These are phyloP conservation scores for Steinernema carpocapsae DNA, from an alignment of 2,888 invertebrate genomes.

Conservation along the genomic window DNA sequence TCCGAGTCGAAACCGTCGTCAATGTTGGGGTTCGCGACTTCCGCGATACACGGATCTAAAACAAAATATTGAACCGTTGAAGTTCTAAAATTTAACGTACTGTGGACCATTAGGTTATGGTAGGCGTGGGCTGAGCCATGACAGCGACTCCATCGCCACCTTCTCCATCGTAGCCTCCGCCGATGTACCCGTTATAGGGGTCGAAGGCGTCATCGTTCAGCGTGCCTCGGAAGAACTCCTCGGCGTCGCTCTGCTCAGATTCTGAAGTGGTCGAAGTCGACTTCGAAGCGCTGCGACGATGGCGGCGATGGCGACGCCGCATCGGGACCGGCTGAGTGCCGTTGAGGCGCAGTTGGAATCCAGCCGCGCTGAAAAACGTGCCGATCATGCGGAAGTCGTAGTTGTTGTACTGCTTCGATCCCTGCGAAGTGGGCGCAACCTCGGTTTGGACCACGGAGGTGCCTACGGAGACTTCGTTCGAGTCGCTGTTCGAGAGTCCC, in stretches of 20 bases:
- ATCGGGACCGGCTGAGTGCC: slow-evolving; percentile 3
- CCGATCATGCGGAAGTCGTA: background rate
- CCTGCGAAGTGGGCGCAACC: background rate
- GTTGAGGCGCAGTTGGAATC: background rate
- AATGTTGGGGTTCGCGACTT: slow-evolving; percentile 9
- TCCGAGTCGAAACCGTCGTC: slow-evolving; percentile 21
- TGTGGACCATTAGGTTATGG: slow-evolving; percentile 9
- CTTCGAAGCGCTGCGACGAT: background rate
- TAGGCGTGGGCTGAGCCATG: slow-evolving; percentile 6
- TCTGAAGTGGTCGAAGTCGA: slow-evolving; percentile 11
- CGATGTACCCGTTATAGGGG: background rate
- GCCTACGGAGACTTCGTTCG: background rate
- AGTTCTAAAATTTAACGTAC: background rate
- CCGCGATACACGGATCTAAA: background rate
- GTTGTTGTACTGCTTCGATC: background rate
- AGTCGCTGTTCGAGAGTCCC: background rate
- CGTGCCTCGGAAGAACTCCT: background rate
- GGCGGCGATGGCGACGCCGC: slow-evolving; percentile 1
- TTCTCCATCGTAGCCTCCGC: background rate
- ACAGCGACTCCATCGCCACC: slow-evolving; percentile 8
- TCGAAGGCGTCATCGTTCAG: background rate
- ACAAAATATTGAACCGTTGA: background rate
- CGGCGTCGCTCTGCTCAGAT: slow-evolving; percentile 19
- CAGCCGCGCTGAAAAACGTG: background rate
- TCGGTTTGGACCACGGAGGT: background rate